Evolutionary conservation across 2,888 invertebrate genomes (phyloP).

Genomic region (Andrena camellia): DNA sequence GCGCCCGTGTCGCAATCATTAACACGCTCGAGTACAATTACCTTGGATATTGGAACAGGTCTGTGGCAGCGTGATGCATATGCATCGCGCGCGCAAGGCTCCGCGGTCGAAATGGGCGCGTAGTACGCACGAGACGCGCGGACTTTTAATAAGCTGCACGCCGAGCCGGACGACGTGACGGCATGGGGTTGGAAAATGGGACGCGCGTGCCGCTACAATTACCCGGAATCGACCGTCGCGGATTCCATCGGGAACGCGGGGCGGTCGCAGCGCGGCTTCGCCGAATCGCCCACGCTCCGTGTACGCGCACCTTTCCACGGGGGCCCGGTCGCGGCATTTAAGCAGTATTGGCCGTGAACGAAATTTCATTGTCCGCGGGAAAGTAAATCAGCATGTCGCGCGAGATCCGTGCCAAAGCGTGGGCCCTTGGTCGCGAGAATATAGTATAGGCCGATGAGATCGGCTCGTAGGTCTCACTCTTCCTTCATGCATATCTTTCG

Average conservation of each 20-base stretch:
- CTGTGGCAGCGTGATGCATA: slow-evolving; percentile 53
- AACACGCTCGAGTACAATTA: slow-evolving; percentile 68
- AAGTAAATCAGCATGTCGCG: slow-evolving; percentile 33
- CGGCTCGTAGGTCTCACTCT: too few species aligned
- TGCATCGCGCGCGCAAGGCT: slow-evolving; percentile 64
- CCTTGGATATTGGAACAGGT: slow-evolving; percentile 71
- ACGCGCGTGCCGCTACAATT: slow-evolving; percentile 63
- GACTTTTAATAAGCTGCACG: slow-evolving; percentile 56
- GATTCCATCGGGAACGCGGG: slow-evolving; percentile 46
- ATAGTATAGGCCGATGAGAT: too few species aligned
- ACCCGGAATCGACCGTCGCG: slow-evolving; percentile 59
- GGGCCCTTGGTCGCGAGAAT: slow-evolving; percentile 24
- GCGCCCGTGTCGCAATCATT: slow-evolving; percentile 72
- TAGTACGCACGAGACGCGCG: slow-evolving; percentile 47
- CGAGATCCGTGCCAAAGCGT: slow-evolving; percentile 41
- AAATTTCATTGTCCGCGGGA: slow-evolving; percentile 37
- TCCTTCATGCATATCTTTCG: too few species aligned
- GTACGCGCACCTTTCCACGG: not conserved
- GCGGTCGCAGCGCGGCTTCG: slow-evolving; percentile 26
- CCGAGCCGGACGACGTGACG: slow-evolving; percentile 42
- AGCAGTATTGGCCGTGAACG: slow-evolving; percentile 37
- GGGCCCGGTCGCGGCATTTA: not conserved
- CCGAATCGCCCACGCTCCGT: slow-evolving; percentile 21
- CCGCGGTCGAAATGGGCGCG: slow-evolving; percentile 54
- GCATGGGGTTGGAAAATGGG: slow-evolving; percentile 66